Base-by-base conservation (phyloP, 2,888 invertebrate genomes). In the Noctuana brunneofusca region DNA sequence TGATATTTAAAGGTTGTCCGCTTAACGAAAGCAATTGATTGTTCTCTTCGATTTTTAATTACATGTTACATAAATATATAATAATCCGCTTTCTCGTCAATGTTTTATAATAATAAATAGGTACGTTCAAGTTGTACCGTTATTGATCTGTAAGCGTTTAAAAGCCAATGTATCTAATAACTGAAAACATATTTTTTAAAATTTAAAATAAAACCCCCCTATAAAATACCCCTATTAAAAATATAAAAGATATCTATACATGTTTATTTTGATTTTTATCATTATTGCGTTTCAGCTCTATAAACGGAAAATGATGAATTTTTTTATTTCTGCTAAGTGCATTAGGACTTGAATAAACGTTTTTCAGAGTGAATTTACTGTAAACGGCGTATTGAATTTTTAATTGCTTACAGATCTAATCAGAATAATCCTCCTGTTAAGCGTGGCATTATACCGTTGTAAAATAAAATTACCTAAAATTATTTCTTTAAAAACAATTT, bases 31-130 rank as follows among this genome's bases (percentile, higher is more conserved):
- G 85, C 86, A 87, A 86, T 86, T 81, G 72, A 76, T 81, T 78
- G 78, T 82, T 76, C 80, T 85, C 86, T 86, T 85, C n/a, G n/a
- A n/a, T n/a, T 27, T 55, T 75, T 75, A 71, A 78, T 78, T 65
- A 55, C 38, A 41, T 62, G 62, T 55, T 62, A 62, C 55, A 55
- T 43, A 46, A 55, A 78, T 77, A 78, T 52, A 18, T 52, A 50
- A 18, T 88, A 87, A 82, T 82, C 86, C 67, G 87, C 87, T 87
- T 89, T 81, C 75, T 80, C 79, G 86, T 88, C 84, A 76, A 76
- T 87, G 84, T 87, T 80, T 72, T 69, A 66, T 76, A 71, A 73
- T 78, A 75, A 74, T 74, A 56, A 58, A 43, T 2, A 48, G 11
- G 18, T 32, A 27, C 8, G 38, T 55, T n/a, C 14, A 9, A 30